Evolutionary conservation across 2,888 invertebrate species (phyloP), one percentile per base, ranked within the genome.

Genomic region (Sisyra nigra): DNA sequence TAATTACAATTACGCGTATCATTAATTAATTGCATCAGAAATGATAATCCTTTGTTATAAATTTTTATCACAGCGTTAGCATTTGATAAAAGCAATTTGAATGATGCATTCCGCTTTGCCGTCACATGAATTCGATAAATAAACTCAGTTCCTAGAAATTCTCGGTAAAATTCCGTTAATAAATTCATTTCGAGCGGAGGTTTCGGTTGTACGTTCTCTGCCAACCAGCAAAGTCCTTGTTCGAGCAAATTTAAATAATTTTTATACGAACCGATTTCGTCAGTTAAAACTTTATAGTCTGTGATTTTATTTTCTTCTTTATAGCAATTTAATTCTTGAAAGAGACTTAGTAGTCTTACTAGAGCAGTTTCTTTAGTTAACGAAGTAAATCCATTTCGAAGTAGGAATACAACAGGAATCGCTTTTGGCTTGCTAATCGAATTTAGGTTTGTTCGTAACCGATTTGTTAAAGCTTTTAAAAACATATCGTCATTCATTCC

Each of bases 21-120:
- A 24, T 74, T 66, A 29, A 76, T 61, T 40, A 79, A 68, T 35
- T 69, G 58, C 32, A 69, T 71, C 39, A 83, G 57, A 51, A 72
- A 72, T 39, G 69, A 66, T 15, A 85, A 67, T 17, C 76, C 76
- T 50, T 70, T 68, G 54, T 85, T 85, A 53, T 80, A 80, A 39
- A 81, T 61, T 41, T 63, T 59, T 10, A 79, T 69, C 5, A 80
- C 64, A 52, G 71, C 66, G 52, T 67, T 57, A 41, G 80, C 69
- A 53, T 72, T 67, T 49, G 65, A 67, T 30, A 75, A 53, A 38
- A 74, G 63, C 3, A 51, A 48, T 47, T 57, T 56, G 49, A 71
- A 65, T 37, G 66, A 57, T 13, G 56, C 54, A 57, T 53, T 65
- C 59, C 55, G 62, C 54, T 44, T 61, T 24, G 55, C 60, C 54